phyloP scores from a whole-genome alignment of 2,888 invertebrate genomes.

The Steromphala cineraria region DNA sequence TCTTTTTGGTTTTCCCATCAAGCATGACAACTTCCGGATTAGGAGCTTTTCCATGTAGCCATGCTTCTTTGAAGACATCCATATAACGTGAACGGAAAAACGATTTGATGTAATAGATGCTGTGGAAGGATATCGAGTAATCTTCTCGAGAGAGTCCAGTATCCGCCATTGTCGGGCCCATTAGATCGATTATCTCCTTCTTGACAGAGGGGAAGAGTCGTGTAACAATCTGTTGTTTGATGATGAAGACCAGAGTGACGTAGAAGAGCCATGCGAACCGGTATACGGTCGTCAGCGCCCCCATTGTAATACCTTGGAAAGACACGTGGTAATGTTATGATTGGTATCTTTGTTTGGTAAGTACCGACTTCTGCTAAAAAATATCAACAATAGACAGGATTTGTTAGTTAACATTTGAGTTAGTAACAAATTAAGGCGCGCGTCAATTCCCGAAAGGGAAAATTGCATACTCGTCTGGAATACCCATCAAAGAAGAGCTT shows the following conservation, averaged over 20 bases:
- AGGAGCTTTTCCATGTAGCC: constrained; percentile 33
- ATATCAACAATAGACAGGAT: too few species aligned
- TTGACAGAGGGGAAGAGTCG: background rate
- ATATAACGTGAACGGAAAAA: constrained; percentile 25
- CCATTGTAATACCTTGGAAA: too few species aligned
- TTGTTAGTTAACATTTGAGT: too few species aligned
- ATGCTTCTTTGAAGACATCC: constrained; percentile 29
- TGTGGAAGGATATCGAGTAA: constrained; percentile 23
- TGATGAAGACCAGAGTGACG: background rate
- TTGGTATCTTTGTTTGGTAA: too few species aligned
- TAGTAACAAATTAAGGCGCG: too few species aligned
- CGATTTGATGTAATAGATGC: constrained; percentile 17
- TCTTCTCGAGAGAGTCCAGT: constrained; percentile 25
- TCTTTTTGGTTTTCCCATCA: constrained; percentile 12
- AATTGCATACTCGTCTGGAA: too few species aligned
- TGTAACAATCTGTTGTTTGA: background rate
- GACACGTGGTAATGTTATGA: too few species aligned
- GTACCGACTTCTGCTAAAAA: too few species aligned
- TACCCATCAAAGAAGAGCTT: too few species aligned
- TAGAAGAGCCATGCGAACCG: too few species aligned
- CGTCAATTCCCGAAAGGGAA: too few species aligned
- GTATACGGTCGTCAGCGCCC: too few species aligned
- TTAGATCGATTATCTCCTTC: background rate
- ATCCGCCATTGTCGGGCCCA: background rate
- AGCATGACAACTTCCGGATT: constrained; percentile 38